Evolutionary conservation across 2,888 invertebrate species (phyloP), one percentile per base, ranked within the genome.

Genomic region (Catocala sponsa): DNA sequence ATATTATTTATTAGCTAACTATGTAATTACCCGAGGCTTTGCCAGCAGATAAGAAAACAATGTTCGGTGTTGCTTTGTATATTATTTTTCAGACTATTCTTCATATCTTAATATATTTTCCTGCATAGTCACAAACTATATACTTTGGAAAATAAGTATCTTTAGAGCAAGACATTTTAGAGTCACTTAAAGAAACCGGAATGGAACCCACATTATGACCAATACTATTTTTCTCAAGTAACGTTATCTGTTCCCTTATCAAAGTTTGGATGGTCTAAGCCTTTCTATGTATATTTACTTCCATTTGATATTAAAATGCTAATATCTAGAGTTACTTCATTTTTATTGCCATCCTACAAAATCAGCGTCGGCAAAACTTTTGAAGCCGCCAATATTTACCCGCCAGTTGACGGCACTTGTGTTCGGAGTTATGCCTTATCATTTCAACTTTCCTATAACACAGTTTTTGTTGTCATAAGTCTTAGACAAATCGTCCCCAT

Each of bases 401-500:
- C 63, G 56, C 59, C 71, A 68, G 73, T 75, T 76, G 70, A 70
- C 66, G 69, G 59, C 78, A 76, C 72, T 80, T 72, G 69, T 59
- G 72, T 67, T 54, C 70, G 49, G 59, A 69, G 70, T 73, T 72
- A 65, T 76, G 67, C 70, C 72, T 80, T 80, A 82, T 79, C 76
- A 75, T 72, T 74, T 70, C 70, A 82, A 82, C 70, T 82, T 79
- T 63, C 65, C 66, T 63, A 63, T 74, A 54, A 70, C 65, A 65
- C 67, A 73, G 64, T 69, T 76, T 74, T 68, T 76, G 78, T 79
- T 74, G 70, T 64, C 63, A 71, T 62, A 56, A 65, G 72, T 65
- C 70, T 75, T 62, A 47, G 54, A 43, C 15, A 44, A 48, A 57
- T 57, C 54, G 52, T 57, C 63, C 15, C 38, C 6, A 25, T 25